These are phyloP conservation scores for Vidua macroura DNA, from an alignment of 2,113 vertebrate species.

Conservation along the genomic window DNA sequence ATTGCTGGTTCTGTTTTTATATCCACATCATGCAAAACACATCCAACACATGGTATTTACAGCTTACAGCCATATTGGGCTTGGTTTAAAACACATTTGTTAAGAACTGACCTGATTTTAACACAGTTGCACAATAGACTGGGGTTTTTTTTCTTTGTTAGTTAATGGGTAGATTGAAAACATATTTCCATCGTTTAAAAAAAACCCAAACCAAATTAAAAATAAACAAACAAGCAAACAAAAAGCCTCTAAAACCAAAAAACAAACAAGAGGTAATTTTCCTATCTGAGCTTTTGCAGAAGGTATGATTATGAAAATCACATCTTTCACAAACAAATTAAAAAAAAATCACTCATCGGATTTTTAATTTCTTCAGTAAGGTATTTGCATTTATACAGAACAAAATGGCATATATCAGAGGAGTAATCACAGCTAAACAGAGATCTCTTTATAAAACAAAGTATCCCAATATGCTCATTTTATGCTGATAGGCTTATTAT, in stretches of 20 bases:
- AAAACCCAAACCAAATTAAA: neutral
- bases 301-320: neutral
- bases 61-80: neutral
- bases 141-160: fast-evolving
- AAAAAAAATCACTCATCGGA: fast-evolving
- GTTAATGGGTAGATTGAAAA: neutral
- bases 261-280: neutral
- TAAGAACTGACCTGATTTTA: neutral
- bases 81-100: neutral
- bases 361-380: neutral
- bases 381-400: neutral
- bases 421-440: neutral
- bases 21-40: neutral
- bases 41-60: neutral
- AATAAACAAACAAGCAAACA: neutral
- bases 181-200: neutral
- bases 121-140: neutral
- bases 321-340: neutral
- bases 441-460: neutral
- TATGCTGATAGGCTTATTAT: neutral
- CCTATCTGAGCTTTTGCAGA: neutral
- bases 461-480: neutral
- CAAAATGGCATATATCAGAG: neutral
- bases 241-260: neutral
- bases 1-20: neutral